A percentile compares a stretch with the other conserved stretches of the same genome.
Evolutionary conservation across 2,797 vertebrate genomes (phyloP).

Genomic region (Acrocephalus scirpaceus): DNA sequence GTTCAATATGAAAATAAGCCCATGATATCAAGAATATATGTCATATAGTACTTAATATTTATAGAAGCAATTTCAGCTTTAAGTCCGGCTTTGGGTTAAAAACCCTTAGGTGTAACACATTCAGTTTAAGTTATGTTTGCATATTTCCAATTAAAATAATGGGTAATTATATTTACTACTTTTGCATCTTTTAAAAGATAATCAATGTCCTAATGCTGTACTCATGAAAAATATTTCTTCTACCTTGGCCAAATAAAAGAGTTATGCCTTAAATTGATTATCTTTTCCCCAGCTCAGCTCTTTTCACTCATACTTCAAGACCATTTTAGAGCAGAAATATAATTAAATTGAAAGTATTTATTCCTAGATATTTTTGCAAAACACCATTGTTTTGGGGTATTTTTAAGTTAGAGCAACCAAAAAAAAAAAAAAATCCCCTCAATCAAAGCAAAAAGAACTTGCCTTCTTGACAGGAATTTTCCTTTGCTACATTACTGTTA

Average conservation of each 20-base stretch:
- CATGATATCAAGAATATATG: background rate
- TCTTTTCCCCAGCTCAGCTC: background rate
- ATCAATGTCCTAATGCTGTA: background rate
- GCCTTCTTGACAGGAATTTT: background rate
- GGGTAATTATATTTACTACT: background rate
- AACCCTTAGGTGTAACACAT: background rate
- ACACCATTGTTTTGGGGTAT: background rate
- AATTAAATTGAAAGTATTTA: background rate
- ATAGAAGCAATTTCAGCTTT: background rate
- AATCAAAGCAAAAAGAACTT: background rate
- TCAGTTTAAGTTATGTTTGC: background rate
- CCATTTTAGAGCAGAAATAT: background rate
- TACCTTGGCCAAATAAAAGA: background rate
- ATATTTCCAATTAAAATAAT: background rate
- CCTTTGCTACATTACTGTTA: background rate
- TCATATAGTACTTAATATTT: background rate
- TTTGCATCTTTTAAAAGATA: background rate
- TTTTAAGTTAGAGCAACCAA: background rate
- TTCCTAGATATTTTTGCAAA: background rate
- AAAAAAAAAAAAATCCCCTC: fast-evolving
- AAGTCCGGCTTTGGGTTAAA: background rate
- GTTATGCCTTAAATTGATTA: background rate
- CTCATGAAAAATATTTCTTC: background rate
- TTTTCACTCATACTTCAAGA: background rate
- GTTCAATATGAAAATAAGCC: background rate